Evolutionary conservation across 2,888 invertebrate species (phyloP), one percentile per base, ranked within the genome.

Genomic region (Leucoptera coffeella): DNA sequence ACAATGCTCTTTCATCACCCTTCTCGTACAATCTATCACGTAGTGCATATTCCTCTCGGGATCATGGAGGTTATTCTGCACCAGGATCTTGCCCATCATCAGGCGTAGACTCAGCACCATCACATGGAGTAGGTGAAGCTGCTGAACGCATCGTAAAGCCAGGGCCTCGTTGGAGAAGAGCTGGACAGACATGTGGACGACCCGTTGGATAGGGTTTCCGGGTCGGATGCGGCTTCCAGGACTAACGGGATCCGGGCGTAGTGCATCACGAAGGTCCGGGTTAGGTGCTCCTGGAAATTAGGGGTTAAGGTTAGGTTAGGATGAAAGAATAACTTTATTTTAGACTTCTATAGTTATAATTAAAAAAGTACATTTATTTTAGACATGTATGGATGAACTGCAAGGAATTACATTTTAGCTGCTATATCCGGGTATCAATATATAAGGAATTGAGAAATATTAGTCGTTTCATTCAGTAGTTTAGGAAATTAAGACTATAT

Each of bases 111-210:
- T 88, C 31, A 88, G 38, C 32, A 48, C 90, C 88, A 96, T 92
- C 19, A 94, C 90, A 53, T 93, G 90, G 6, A 97, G 74, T 13
- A 97, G 73, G 41, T 89, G 86, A 29, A 91, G 74, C 41, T 93
- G 85, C 42, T 91, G 85, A 4, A 91, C 90, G 86, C 96, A 94
- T 45, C 86, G 79, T 21, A 87, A 67, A 2, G 96, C 94, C 11
- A 96, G 69, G 27, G 84, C 82, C 54, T 95, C 91, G 57, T 95
- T 96, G 37, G 91, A 91, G 73, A 97, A 95, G 30, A 97, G 69
- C 62, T 97, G 87, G 4, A 97, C 97, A 42, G 92, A 93, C 62
- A 97, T 94, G 61, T 97, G 97, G 2, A 97, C 95, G 2, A 97
- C 93, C 25, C 95, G 71, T 95, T 95, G 43, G 93, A 92, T 3